Conservation (phyloP, 2,797 vertebrate genomes). For the Bovichtus variegatus region DNA sequence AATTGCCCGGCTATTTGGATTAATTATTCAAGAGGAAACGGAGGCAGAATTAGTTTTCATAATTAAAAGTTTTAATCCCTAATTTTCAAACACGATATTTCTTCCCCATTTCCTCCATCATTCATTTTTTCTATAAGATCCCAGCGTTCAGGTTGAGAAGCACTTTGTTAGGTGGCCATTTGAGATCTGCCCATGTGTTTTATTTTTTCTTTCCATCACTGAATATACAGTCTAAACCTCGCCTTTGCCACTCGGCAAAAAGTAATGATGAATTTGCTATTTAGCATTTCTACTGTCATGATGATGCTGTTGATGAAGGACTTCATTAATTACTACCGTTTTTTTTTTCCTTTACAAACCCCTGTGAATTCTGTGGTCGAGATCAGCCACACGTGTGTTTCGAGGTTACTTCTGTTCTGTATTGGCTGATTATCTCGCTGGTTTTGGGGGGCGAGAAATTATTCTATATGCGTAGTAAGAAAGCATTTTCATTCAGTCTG, state of each 20-base stretch:
- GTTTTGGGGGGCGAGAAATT: conserved; percentile 79
- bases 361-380: conserved; percentile 83
- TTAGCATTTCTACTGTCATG: conserved; percentile 70
- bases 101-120: background rate
- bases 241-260: conserved; percentile 82
- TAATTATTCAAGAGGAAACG: conserved; percentile 19
- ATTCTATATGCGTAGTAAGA: conserved; percentile 81
- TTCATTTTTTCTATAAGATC: conserved; percentile 5
- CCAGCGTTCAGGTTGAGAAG: conserved; percentile 56
- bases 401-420: conserved; percentile 86
- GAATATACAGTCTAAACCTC: conserved; percentile 89
- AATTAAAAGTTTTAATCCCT: conserved; percentile 4
- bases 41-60: conserved; percentile 8
- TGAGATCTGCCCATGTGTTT: conserved; percentile 56
- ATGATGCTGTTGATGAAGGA: conserved; percentile 70
- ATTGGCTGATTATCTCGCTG: conserved; percentile 75
- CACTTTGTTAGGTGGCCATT: conserved; percentile 62
- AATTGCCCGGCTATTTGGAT: background rate
- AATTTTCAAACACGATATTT: background rate
- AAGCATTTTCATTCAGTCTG: conserved; percentile 87
- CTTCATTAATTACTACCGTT: conserved; percentile 70
- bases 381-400: conserved; percentile 77
- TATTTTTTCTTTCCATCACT: conserved; percentile 85
- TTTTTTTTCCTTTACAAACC: conserved; percentile 78
- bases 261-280: conserved; percentile 72